phyloP scores from a whole-genome alignment of 1,140 invertebrate genomes.

The Anastrepha obliqua region DNA sequence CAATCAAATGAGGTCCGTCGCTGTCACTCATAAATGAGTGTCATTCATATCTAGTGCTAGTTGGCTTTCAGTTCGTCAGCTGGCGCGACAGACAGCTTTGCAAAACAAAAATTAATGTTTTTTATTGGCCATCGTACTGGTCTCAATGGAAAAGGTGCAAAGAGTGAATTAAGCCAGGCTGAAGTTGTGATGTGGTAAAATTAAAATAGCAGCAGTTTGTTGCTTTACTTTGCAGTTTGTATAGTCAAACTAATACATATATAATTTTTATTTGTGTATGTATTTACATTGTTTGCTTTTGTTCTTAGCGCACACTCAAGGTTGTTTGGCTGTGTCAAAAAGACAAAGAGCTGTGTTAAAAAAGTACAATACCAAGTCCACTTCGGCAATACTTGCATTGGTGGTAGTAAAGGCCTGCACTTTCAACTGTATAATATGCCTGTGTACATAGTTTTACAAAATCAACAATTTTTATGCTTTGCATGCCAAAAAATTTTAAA shows the following conservation, averaged over 20 bases:
- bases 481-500: no score
- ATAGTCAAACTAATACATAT: background rate
- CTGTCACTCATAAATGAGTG: background rate
- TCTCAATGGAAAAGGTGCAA: background rate
- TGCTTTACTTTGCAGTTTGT: background rate
- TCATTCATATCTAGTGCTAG: background rate
- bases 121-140: background rate
- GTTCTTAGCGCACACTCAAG: background rate
- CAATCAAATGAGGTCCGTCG: background rate
- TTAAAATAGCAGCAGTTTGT: background rate
- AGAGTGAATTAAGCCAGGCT: background rate
- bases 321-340: background rate
- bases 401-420: no score
- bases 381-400: background rate
- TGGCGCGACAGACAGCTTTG: background rate
- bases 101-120: slow-evolving; percentile 1
- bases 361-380: background rate
- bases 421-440: no score
- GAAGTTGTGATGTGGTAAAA: background rate
- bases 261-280: background rate
- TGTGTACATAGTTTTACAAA: no score
- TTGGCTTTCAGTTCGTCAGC: background rate
- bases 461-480: no score
- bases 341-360: background rate
- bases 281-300: background rate